Evolutionary conservation across 2,797 vertebrate species (phyloP).

Genomic region (Octomys mimax): DNA sequence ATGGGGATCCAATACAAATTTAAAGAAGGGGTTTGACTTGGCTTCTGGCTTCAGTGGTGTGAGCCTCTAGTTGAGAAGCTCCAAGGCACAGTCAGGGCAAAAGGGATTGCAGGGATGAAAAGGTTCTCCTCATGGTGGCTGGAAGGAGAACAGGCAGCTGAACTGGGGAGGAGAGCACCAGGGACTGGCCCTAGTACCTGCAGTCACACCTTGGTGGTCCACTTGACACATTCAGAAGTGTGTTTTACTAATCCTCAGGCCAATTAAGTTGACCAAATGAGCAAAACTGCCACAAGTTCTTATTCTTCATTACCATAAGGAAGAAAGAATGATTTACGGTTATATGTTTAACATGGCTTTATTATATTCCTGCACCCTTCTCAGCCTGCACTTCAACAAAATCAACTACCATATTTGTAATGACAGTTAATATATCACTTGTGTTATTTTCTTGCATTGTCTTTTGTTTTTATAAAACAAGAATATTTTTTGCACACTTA

Average conservation of each 20-base stretch:
- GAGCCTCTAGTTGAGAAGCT: neutral
- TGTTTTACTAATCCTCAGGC: neutral
- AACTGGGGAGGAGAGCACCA: neutral
- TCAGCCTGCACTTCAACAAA: neutral
- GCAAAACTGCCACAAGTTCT: neutral
- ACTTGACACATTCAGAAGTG: neutral
- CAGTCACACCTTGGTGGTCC: neutral
- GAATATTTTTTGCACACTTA: neutral
- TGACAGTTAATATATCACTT: neutral
- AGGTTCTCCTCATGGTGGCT: neutral
- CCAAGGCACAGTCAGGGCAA: neutral
- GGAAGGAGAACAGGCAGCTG: neutral
- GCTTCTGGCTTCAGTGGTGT: neutral
- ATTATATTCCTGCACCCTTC: neutral
- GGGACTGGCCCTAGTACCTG: accelerated
- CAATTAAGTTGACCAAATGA: neutral
- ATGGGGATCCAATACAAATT: neutral
- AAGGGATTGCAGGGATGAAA: neutral
- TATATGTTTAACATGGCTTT: neutral
- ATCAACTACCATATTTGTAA: neutral
- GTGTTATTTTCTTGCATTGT: neutral
- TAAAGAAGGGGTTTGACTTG: neutral
- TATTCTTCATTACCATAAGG: neutral
- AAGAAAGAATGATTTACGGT: neutral
- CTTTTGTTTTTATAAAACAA: neutral